These are phyloP conservation scores for Pogonomyrmex californicus DNA, from an alignment of 1,140 invertebrate genomes.

Conservation along the genomic window DNA sequence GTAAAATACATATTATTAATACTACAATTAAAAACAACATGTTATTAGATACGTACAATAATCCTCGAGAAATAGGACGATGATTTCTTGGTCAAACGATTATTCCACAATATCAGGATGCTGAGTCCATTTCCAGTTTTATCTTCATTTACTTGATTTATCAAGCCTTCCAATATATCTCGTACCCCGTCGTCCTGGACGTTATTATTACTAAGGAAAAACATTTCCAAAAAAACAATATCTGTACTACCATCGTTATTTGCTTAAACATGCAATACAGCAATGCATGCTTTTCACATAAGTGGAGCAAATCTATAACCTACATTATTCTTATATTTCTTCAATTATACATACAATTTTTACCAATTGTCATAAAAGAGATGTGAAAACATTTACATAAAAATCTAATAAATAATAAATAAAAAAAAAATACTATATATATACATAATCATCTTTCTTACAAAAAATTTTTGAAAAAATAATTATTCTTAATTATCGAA, in stretches of 20 bases:
- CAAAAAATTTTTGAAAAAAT: slow-evolving; percentile 10
- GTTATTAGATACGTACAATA: slow-evolving; percentile 87
- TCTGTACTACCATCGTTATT: slow-evolving; percentile 37
- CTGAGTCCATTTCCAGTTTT: slow-evolving; percentile 89
- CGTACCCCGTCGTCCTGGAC: slow-evolving; percentile 92
- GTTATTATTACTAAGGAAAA: slow-evolving; percentile 90
- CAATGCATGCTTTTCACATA: slow-evolving; percentile 3
- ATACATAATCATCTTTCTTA: neutral
- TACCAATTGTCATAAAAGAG: neutral
- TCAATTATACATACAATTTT: slow-evolving; percentile 22
- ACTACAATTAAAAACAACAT: neutral
- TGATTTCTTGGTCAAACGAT: slow-evolving; percentile 92
- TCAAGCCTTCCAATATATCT: slow-evolving; percentile 91
- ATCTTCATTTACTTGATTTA: slow-evolving; percentile 88
- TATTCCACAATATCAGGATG: slow-evolving; percentile 95
- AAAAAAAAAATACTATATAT: slow-evolving; percentile 4
- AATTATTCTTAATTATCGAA: slow-evolving; percentile 36
- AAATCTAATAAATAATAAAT: neutral
- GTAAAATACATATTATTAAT: neutral
- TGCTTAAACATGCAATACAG: neutral
- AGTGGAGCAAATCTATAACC: slow-evolving; percentile 27
- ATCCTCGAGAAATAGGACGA: slow-evolving; percentile 89
- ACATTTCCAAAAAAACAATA: slow-evolving; percentile 22
- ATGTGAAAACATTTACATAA: neutral
- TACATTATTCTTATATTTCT: neutral